Evolutionary conservation across 2,888 invertebrate species (phyloP), one percentile per base, ranked within the genome.

Genomic region (Drosophila gaucha): DNA sequence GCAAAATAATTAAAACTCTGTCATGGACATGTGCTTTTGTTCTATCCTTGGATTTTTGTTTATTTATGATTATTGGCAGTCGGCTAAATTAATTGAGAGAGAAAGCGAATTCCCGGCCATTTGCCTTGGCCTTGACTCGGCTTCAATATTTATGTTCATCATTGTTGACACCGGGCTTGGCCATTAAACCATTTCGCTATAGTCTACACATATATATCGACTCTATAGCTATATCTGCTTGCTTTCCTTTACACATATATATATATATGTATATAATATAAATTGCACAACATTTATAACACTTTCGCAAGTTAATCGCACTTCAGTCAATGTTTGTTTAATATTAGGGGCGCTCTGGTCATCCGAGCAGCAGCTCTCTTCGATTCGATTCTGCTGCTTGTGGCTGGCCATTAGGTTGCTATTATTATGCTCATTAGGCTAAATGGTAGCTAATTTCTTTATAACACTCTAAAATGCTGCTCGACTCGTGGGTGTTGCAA

Each of bases 391-490:
- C 58, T 47, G 56, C 31, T 36, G 18, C 46, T 44, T 39, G 51
- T 35, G 43, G 41, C 46, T 49, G 54, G 64, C 65, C 75, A 83
- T 83, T 83, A 80, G 80, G 86, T 78, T 78, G 59, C 67, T 83
- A 78, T 83, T 86, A 83, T 83, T 83, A 80, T 80, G 50, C 78
- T 80, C 82, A 83, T 83, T 83, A 80, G 67, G 58, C 80, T 86
- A 86, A 80, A 83, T 83, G 80, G 62, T 67, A 55, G 84, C 84
- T 83, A 83, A 83, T 86, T 86, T 86, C 84, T 86, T 86, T 79
- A 74, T 74, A 86, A 86, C 84, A 86, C 82, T 82, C 84, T 83
- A 82, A 82, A 82, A 74, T 80, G 77, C 51, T 50, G 47, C 60
- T 39, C 52, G 24, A 30, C 66, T 60, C 67, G 57, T 63, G 78